Evolutionary conservation across 2,113 vertebrate species (phyloP).

Genomic region (Megalops atlanticus): DNA sequence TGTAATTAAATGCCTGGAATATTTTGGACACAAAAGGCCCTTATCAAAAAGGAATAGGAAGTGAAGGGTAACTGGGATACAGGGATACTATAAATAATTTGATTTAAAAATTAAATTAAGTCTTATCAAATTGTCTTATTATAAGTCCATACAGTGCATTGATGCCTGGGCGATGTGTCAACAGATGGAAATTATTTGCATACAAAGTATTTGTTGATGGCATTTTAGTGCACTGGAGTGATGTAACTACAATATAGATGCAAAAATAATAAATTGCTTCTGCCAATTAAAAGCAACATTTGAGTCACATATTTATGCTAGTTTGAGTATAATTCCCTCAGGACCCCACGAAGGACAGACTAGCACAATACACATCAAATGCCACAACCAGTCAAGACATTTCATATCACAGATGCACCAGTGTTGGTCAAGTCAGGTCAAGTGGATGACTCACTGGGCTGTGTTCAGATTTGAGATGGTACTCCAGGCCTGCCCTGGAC

Average conservation of each 20-base stretch:
- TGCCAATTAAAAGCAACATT: not conserved
- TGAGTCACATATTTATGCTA: not conserved
- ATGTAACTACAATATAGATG: not conserved
- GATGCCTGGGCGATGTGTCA: not conserved
- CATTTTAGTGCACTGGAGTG: not conserved
- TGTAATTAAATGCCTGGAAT: not conserved
- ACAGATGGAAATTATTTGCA: not conserved
- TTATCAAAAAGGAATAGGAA: too few relatives aligned
- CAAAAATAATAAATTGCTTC: not conserved
- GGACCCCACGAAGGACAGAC: not conserved
- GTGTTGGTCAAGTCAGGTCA: not conserved
- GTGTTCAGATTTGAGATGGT: constrained; percentile 90
- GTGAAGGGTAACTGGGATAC: too few relatives aligned
- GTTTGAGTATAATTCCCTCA: not conserved
- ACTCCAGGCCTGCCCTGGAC: constrained; percentile 89
- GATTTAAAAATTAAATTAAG: too few relatives aligned
- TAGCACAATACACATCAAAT: not conserved
- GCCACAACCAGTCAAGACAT: not conserved
- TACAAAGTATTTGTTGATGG: not conserved
- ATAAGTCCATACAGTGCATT: not conserved
- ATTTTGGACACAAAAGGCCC: too few relatives aligned
- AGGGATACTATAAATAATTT: too few relatives aligned
- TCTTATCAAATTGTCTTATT: not conserved
- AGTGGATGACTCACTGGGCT: constrained; percentile 76
- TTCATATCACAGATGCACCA: not conserved